Conservation (phyloP, 2,113 vertebrate species). For the Romanogobio albipinnatus region DNA sequence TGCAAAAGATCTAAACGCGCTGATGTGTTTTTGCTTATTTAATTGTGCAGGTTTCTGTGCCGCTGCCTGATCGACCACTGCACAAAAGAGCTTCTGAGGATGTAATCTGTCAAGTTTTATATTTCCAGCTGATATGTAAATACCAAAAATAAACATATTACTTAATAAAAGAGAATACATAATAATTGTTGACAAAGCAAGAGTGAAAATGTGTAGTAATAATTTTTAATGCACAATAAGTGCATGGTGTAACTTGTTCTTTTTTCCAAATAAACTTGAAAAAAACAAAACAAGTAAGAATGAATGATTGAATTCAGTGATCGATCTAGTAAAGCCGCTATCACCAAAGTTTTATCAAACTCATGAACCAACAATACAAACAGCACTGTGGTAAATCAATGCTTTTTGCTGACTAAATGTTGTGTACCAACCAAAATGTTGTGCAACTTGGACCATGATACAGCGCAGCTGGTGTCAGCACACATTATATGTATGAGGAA, state of each 20-base stretch:
- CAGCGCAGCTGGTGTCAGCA: not conserved
- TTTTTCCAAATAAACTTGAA: conserved; percentile 27
- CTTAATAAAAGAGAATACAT: not conserved
- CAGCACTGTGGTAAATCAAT: not conserved
- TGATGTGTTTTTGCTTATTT: conserved; percentile 36
- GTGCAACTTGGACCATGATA: not conserved
- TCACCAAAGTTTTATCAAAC: not conserved
- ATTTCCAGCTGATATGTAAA: conserved; percentile 45
- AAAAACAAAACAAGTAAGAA: not conserved
- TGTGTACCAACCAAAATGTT: not conserved
- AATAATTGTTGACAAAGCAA: not conserved
- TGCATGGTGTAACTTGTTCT: not conserved
- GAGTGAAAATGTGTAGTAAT: not conserved
- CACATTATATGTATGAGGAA: not conserved
- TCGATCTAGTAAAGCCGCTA: not conserved
- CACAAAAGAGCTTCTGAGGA: not conserved
- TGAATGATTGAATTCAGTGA: not conserved
- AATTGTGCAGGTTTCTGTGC: conserved; percentile 69
- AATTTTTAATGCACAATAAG: not conserved
- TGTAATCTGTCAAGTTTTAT: not conserved
- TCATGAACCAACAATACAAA: not conserved
- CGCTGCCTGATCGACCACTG: not conserved
- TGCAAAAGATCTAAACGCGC: not conserved
- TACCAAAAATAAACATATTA: not conserved
- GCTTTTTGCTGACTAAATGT: not conserved